These are phyloP conservation scores for Felis chaus DNA, from an alignment of 2,113 vertebrate species.

Conservation along the genomic window DNA sequence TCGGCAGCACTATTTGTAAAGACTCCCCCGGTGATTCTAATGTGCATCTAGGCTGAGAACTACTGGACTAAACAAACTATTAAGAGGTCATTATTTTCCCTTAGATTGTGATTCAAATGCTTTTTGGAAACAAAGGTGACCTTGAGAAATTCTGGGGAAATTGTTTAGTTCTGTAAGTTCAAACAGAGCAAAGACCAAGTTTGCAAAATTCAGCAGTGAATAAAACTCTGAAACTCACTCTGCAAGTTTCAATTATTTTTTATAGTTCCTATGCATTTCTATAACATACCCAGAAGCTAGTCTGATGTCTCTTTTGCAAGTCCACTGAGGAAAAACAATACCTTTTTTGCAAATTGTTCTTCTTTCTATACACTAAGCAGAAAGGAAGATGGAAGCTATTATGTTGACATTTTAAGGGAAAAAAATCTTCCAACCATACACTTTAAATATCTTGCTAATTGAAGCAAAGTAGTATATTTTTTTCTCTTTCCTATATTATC, in stretches of 20 bases:
- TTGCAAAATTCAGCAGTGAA: conserved; percentile 50
- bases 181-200: neutral
- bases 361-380: neutral
- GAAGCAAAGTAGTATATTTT: neutral
- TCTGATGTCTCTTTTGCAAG: conserved; percentile 34
- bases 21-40: neutral
- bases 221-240: conserved; percentile 47
- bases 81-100: neutral
- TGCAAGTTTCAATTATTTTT: conserved; percentile 66
- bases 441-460: conserved; percentile 42
- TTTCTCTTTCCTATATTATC: neutral
- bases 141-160: conserved; percentile 34
- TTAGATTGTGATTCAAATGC: neutral
- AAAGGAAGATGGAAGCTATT: neutral
- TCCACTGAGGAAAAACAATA: conserved; percentile 52
- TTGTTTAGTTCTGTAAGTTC: neutral
- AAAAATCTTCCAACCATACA: neutral
- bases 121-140: neutral
- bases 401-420: conserved; percentile 46
- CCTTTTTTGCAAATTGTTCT: neutral
- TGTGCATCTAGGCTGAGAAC: neutral
- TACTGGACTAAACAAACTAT: neutral
- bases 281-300: conserved; percentile 49
- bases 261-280: conserved; percentile 51
- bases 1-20: neutral